Percentiles rank a stretch among this genome's conserved stretches.
These are phyloP conservation scores for Protobothrops flavoviridis DNA, from an alignment of 2,113 vertebrate genomes.

Conservation along the genomic window DNA sequence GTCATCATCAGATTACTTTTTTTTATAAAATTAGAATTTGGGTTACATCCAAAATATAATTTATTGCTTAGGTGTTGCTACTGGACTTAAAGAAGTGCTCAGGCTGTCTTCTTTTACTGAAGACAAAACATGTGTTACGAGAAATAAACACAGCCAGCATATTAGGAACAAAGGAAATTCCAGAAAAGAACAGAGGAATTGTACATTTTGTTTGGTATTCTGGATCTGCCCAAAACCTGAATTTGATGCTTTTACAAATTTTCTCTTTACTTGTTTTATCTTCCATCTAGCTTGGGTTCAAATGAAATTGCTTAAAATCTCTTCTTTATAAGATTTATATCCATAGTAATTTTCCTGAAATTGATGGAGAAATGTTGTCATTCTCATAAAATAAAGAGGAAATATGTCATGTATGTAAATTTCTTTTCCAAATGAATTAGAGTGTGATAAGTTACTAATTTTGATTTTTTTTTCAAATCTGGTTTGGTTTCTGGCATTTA, in stretches of 20 bases:
- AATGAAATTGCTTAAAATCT: slow-evolving; percentile 44
- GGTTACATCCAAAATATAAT: background rate
- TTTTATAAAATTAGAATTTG: background rate
- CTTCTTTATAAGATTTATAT: slow-evolving; percentile 16
- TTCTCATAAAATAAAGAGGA: background rate
- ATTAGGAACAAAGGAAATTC: slow-evolving; percentile 65
- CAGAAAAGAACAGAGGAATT: slow-evolving; percentile 64
- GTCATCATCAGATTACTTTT: background rate
- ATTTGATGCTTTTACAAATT: slow-evolving; percentile 62
- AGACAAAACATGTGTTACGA: slow-evolving; percentile 49
- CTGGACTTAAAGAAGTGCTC: slow-evolving; percentile 23
- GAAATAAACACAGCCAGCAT: slow-evolving; percentile 61
- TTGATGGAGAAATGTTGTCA: slow-evolving; percentile 11
- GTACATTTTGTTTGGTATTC: slow-evolving; percentile 61
- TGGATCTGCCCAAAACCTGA: slow-evolving; percentile 53
- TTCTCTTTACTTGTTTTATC: slow-evolving; percentile 45
- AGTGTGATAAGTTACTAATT: background rate
- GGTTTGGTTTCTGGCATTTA: background rate
- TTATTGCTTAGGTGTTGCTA: slow-evolving; percentile 34
- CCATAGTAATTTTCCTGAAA: background rate
- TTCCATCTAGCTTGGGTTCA: slow-evolving; percentile 42
- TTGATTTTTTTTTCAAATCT: background rate
- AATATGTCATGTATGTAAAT: background rate
- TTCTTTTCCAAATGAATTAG: background rate
- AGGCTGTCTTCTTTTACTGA: slow-evolving; percentile 46